Evolutionary conservation across 2,888 invertebrate species (phyloP).

Genomic region (Synanthedon vespiformis): DNA sequence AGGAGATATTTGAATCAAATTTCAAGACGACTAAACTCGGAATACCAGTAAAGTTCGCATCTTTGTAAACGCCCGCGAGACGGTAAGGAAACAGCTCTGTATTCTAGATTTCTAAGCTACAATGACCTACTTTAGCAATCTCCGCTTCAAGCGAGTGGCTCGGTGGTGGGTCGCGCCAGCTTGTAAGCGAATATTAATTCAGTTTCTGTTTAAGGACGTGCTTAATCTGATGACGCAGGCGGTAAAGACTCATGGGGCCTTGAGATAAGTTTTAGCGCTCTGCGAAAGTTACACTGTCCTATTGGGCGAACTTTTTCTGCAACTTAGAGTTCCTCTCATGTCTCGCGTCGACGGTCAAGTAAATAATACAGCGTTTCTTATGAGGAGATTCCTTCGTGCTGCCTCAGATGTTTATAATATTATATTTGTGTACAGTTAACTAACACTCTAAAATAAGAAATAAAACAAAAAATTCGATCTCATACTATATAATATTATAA

Average conservation of each 20-base stretch:
- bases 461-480: too few relatives aligned
- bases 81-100: neutral
- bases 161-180: constrained; percentile 1
- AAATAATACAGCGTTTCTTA: too few relatives aligned
- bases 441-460: too few relatives aligned
- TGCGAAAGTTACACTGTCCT: neutral
- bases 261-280: neutral
- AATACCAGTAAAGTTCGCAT: neutral
- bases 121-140: constrained; percentile 1
- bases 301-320: too few relatives aligned
- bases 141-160: neutral
- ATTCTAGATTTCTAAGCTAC: neutral
- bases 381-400: too few relatives aligned
- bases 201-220: constrained; percentile 9
- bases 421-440: too few relatives aligned
- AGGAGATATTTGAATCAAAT: too few relatives aligned
- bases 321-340: too few relatives aligned
- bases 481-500: too few relatives aligned
- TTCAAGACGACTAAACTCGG: too few relatives aligned
- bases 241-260: neutral
- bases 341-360: too few relatives aligned
- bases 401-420: too few relatives aligned
- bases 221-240: neutral
- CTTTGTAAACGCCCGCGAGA: neutral
- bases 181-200: constrained; percentile 24